Evolutionary conservation across 2,797 vertebrate species (phyloP), one percentile per base, ranked within the genome.

Genomic region (Emydoidea blandingii): DNA sequence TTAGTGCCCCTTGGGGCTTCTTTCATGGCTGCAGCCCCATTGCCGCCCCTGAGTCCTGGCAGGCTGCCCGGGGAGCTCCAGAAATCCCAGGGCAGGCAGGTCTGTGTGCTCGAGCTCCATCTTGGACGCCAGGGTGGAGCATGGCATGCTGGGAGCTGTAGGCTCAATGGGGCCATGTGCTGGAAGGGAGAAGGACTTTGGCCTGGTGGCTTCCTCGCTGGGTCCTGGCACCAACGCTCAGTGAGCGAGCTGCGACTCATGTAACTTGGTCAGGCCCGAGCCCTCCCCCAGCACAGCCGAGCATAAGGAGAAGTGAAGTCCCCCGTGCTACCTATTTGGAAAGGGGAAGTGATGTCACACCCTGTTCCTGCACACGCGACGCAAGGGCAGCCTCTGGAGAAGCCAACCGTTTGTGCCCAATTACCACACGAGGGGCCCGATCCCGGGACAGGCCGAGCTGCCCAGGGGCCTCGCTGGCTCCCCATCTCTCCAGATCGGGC

Each of bases 281-380:
- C 68, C 68, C 21, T 74, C n/a, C 72, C 21, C 72, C 41, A 27
- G 25, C 37, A 19, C 10, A 37, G 72, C 82, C 1, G 0, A 27
- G 29, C 0, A 0, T 0, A 37, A 68, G 0, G 0, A 1, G 4
- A 62, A 53, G 88, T 3, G 0, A 79, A 83, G 95, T 86, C 0
- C 0, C 79, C 57, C 52, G 83, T 50, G 1, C 23, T 83, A 27
- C 44, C 44, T 0, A 15, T 41, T 88, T 0, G 0, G 21, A 34
- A 84, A 41, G 89, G 14, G 85, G 95, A 96, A 96, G 53, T 87
- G 47, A 2, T 27, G n/a, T 93, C 91, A 94, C 31, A 0, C 96
- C 96, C 95, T 95, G 95, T 85, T 0, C 1, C 62, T 83, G 91
- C 0, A 3, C 59, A 52, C 10, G 31, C 25, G 2, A 37, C 18